Conservation (phyloP, 2,797 vertebrate species). For the Crocidura indochinensis region DNA sequence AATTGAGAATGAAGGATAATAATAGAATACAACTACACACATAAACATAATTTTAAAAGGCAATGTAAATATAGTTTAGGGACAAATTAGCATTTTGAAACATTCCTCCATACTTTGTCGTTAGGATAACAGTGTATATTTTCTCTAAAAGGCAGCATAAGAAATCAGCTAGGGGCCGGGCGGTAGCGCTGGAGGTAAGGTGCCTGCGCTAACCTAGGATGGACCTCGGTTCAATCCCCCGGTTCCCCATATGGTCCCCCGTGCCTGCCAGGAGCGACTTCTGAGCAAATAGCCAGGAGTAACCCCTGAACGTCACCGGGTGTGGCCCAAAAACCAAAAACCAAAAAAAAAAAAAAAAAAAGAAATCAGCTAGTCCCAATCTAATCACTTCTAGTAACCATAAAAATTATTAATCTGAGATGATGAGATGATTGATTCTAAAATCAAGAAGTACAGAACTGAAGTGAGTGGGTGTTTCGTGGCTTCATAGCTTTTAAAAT, state of each 20-base stretch:
- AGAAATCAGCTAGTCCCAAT: not conserved
- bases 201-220: too few relatives aligned
- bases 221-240: too few relatives aligned
- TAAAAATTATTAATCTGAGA: not conserved
- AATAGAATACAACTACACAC: not conserved
- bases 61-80: not conserved
- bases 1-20: not conserved
- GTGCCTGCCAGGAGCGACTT: too few relatives aligned
- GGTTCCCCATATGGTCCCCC: too few relatives aligned
- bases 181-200: too few relatives aligned
- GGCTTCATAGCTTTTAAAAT: constrained; percentile 1
- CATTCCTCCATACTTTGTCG: not conserved
- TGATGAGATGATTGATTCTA: constrained; percentile 30
- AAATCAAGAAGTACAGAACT: constrained; percentile 42
- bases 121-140: not conserved
- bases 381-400: not conserved
- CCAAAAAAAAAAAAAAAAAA: too few relatives aligned
- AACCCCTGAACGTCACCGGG: too few relatives aligned
- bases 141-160: not conserved
- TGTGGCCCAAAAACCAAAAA: too few relatives aligned
- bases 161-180: too few relatives aligned
- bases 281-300: too few relatives aligned
- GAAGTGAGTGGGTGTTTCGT: not conserved
- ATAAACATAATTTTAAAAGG: not conserved
- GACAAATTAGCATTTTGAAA: not conserved